phyloP scores from a whole-genome alignment of 2,113 vertebrate genomes.

The Riparia riparia region DNA sequence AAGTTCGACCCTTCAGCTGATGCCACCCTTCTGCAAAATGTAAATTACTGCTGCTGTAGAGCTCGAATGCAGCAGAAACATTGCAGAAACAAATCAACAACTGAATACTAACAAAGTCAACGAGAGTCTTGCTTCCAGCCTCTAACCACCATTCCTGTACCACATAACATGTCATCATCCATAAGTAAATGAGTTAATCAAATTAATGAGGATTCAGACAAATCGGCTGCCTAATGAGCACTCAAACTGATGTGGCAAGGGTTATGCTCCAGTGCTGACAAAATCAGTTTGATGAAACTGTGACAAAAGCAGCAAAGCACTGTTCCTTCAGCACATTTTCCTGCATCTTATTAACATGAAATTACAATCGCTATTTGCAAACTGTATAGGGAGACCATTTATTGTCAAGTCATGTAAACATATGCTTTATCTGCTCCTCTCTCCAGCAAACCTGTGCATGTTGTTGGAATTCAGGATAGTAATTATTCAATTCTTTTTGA shows the following conservation, averaged over 20 bases:
- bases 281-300: conserved; percentile 79
- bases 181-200: conserved; percentile 91
- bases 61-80: background rate
- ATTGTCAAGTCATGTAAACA: conserved; percentile 15
- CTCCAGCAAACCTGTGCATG: background rate
- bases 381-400: background rate
- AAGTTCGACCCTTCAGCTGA: background rate
- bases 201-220: conserved; percentile 87
- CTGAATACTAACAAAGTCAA: conserved; percentile 40
- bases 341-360: conserved; percentile 84
- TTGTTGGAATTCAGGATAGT: background rate
- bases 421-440: background rate
- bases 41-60: background rate
- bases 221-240: conserved; percentile 81
- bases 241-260: conserved; percentile 77
- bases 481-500: background rate
- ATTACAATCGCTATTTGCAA: conserved; percentile 56
- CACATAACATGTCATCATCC: conserved; percentile 81
- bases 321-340: conserved; percentile 63
- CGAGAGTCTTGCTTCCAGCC: conserved; percentile 20
- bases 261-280: conserved; percentile 84
- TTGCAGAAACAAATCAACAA: conserved; percentile 26
- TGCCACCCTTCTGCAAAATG: background rate
- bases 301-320: conserved; percentile 66
- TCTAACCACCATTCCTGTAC: conserved; percentile 66